phyloP scores from a whole-genome alignment of 1,140 invertebrate species.

The Dryas iulia region DNA sequence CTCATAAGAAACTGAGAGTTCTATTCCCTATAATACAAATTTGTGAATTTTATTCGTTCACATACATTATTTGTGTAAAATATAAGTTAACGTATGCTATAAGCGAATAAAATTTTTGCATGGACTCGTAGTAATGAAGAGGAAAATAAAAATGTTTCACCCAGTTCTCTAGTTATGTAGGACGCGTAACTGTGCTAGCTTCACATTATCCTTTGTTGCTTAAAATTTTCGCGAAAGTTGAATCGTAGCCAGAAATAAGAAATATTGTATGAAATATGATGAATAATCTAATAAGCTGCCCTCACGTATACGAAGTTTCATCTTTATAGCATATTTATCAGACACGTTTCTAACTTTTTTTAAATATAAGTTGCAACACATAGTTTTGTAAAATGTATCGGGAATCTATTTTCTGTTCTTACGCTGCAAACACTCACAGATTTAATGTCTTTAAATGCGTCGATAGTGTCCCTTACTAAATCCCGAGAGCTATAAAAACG shows the following conservation, averaged over 20 bases:
- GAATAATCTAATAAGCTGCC: not conserved
- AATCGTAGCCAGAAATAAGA: conserved; percentile 9
- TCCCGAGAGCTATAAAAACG: conserved; percentile 53
- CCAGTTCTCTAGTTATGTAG: conserved; percentile 16
- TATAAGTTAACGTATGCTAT: too few species aligned
- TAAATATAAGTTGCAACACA: not conserved
- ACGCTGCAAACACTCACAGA: conserved; percentile 10
- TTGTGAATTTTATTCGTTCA: too few species aligned
- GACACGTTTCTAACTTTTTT: not conserved
- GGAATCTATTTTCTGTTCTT: not conserved
- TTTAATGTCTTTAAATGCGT: conserved; percentile 48
- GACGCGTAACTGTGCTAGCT: conserved; percentile 24
- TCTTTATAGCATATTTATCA: not conserved
- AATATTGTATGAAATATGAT: conserved; percentile 7
- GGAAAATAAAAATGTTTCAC: conserved; percentile 5
- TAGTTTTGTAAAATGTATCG: not conserved
- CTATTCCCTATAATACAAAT: too few species aligned
- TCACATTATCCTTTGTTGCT: conserved; percentile 27
- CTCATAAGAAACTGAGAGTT: conserved; percentile 1
- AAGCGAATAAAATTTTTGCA: too few species aligned
- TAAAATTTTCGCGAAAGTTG: conserved; percentile 20
- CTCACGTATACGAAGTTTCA: not conserved
- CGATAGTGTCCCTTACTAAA: conserved; percentile 48
- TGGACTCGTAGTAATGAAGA: too few species aligned
- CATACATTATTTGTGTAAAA: too few species aligned